Conservation (phyloP, 64 coral and sea anemone species). For the Pocillopora damicornis region DNA sequence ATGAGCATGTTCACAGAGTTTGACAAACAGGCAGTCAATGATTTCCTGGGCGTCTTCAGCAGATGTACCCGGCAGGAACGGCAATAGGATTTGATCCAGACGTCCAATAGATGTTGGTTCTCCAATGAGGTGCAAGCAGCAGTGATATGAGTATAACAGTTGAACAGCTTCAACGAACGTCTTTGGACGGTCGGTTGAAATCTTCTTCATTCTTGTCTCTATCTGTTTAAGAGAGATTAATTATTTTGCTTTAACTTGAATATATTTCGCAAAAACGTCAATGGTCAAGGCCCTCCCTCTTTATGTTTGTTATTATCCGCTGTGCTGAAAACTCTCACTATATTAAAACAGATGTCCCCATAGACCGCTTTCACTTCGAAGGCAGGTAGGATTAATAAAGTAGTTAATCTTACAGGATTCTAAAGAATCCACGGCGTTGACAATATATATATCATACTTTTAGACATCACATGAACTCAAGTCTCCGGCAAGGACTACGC, state of each 20-base stretch:
- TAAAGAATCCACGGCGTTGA: too few relatives aligned
- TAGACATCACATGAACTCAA: too few relatives aligned
- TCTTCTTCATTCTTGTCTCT: conserved; percentile 47
- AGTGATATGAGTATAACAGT: conserved; percentile 66
- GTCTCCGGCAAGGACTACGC: too few relatives aligned
- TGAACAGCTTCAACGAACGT: conserved; percentile 80
- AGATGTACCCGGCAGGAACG: conserved; percentile 29
- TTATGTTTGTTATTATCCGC: too few relatives aligned
- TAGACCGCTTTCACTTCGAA: too few relatives aligned
- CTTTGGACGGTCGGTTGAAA: conserved; percentile 53
- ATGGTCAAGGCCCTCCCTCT: too few relatives aligned
- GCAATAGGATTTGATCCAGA: conserved; percentile 63
- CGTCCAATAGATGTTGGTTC: conserved; percentile 70
- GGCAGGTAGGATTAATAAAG: too few relatives aligned
- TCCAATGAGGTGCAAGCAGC: conserved; percentile 75
- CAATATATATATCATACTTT: too few relatives aligned
- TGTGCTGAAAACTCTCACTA: too few relatives aligned
- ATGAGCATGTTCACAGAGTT: conserved; percentile 77
- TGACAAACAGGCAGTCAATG: conserved; percentile 84
- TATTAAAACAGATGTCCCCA: too few relatives aligned
- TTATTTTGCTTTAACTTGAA: neutral
- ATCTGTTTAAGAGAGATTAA: neutral
- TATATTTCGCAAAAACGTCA: too few relatives aligned
- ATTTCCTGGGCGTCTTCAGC: conserved; percentile 74
- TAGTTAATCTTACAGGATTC: too few relatives aligned